A percentile compares a stretch with the other conserved stretches of the same genome.
phyloP scores from a whole-genome alignment of 2,888 invertebrate genomes.

The Biston betularia region DNA sequence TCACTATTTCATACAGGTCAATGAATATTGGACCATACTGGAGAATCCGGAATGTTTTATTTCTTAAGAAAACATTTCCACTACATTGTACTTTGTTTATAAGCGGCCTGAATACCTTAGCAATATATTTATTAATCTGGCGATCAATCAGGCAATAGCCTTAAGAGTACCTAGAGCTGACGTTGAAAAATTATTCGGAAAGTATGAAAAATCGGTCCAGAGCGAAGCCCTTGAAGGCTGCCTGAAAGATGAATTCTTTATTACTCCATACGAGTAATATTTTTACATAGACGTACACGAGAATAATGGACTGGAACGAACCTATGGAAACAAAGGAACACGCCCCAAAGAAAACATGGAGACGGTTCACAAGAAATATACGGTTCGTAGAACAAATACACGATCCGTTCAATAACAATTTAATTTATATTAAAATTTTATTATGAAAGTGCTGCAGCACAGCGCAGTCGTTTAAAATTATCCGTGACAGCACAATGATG shows the following conservation, averaged over 20 bases:
- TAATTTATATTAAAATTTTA: conserved; percentile 15
- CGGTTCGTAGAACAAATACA: neutral
- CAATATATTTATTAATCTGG: conserved; percentile 45
- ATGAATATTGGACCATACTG: conserved; percentile 22
- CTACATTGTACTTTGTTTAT: conserved; percentile 3
- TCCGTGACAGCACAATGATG: conserved; percentile 22
- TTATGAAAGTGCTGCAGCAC: conserved; percentile 14
- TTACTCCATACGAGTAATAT: conserved; percentile 24
- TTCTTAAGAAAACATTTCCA: neutral
- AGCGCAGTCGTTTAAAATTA: conserved; percentile 8
- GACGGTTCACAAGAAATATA: neutral
- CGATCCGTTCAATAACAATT: neutral
- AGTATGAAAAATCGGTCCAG: conserved; percentile 51
- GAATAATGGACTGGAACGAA: conserved; percentile 21
- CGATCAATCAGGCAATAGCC: conserved; percentile 51
- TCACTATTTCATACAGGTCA: conserved; percentile 31
- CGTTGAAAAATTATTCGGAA: conserved; percentile 53
- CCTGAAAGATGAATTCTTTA: conserved; percentile 40
- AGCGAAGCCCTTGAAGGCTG: conserved; percentile 38
- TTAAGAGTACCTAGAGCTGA: conserved; percentile 50
- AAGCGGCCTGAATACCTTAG: conserved; percentile 28
- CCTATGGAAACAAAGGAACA: conserved; percentile 18
- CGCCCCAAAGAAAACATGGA: conserved; percentile 10
- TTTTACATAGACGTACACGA: conserved; percentile 16
- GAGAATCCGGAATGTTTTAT: conserved; percentile 24